Evolutionary conservation across 2,888 invertebrate genomes (phyloP).

Genomic region (Salpingus planirostris): DNA sequence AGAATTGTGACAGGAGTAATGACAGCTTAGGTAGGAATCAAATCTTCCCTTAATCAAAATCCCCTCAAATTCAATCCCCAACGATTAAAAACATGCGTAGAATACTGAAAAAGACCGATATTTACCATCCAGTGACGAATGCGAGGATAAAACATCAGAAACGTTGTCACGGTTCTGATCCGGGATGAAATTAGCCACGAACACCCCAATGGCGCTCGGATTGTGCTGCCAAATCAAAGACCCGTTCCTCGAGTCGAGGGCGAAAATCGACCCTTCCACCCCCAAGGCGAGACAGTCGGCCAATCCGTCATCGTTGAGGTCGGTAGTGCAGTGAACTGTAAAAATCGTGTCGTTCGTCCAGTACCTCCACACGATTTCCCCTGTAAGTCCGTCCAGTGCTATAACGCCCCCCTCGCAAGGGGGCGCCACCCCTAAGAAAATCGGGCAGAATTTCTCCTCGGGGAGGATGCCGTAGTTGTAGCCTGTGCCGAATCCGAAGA

Average conservation of each 20-base stretch:
- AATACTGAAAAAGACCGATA: slow-evolving; percentile 5
- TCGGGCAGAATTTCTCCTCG: slow-evolving; percentile 51
- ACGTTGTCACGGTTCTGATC: slow-evolving; percentile 64
- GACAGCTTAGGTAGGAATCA: too few species aligned
- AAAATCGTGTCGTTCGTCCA: slow-evolving; percentile 67
- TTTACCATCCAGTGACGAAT: slow-evolving; percentile 42
- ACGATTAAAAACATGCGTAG: too few species aligned
- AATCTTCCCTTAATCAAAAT: too few species aligned
- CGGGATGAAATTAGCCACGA: slow-evolving; percentile 59
- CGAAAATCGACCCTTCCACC: slow-evolving; percentile 57
- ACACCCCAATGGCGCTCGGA: slow-evolving; percentile 48
- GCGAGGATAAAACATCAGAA: slow-evolving; percentile 61
- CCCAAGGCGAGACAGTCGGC: slow-evolving; percentile 68
- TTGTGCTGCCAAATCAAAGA: slow-evolving; percentile 54
- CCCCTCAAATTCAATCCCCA: too few species aligned
- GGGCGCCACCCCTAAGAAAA: slow-evolving; percentile 54
- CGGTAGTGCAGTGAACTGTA: slow-evolving; percentile 61
- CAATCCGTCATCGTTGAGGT: slow-evolving; percentile 59
- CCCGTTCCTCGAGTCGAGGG: slow-evolving; percentile 60
- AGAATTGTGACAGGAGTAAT: too few species aligned
- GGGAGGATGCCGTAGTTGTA: slow-evolving; percentile 50
- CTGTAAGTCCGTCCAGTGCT: slow-evolving; percentile 64
- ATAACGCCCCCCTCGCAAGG: slow-evolving; percentile 69
- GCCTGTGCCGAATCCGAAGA: slow-evolving; percentile 71
- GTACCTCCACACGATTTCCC: slow-evolving; percentile 63